These are phyloP conservation scores for Tetanocera ferruginea DNA, from an alignment of 2,888 invertebrate species.

Conservation along the genomic window DNA sequence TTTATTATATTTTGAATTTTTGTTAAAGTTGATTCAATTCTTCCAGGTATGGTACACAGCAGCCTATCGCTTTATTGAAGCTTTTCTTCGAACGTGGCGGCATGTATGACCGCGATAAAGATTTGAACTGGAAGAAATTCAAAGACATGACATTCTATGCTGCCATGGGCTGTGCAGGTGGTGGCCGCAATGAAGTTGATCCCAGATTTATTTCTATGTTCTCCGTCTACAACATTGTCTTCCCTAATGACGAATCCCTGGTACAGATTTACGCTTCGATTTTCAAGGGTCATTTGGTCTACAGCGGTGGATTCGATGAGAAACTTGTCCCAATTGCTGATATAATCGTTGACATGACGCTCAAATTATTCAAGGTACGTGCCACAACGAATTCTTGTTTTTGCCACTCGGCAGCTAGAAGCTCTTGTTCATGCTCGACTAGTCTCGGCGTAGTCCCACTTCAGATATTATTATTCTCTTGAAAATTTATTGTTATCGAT, in stretches of 20 bases:
- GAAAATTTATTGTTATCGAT: constrained; percentile 67
- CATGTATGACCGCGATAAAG: constrained; percentile 89
- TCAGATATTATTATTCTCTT: constrained; percentile 46
- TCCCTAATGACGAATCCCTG: constrained; percentile 84
- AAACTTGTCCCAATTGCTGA: constrained; percentile 77
- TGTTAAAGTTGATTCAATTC: neutral
- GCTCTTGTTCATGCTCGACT: neutral
- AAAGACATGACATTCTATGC: constrained; percentile 84
- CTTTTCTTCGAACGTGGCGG: constrained; percentile 90
- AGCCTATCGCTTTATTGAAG: constrained; percentile 93
- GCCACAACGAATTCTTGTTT: neutral
- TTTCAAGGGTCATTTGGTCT: constrained; percentile 80
- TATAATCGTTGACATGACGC: constrained; percentile 81
- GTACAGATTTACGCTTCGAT: constrained; percentile 87
- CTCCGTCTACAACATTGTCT: constrained; percentile 86
- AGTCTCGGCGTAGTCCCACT: neutral
- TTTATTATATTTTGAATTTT: too few relatives aligned
- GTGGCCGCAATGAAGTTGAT: constrained; percentile 91
- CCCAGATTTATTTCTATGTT: constrained; percentile 93
- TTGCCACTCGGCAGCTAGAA: neutral
- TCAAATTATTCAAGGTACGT: constrained; percentile 83
- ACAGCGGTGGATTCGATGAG: constrained; percentile 73
- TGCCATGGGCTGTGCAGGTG: constrained; percentile 90
- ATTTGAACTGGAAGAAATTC: constrained; percentile 89
- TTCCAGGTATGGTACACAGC: constrained; percentile 86